These are phyloP conservation scores for Diadema setosum DNA, from an alignment of 35 echinoderm and acorn worm genomes.

Conservation along the genomic window DNA sequence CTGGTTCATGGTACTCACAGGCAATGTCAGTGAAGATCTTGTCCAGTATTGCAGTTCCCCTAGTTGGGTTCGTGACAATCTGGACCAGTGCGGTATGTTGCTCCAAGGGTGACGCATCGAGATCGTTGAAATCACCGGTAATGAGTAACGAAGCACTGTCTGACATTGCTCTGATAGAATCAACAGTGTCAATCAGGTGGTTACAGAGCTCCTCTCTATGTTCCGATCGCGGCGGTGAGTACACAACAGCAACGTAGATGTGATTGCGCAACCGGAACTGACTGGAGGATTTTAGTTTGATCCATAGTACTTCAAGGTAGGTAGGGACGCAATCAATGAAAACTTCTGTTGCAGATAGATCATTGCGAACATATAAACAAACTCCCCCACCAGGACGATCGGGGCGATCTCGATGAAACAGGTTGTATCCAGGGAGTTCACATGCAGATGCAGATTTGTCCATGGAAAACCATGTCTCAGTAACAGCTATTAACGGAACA, in stretches of 20 bases:
- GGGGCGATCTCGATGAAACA: neutral
- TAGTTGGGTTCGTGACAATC: conserved; percentile 4
- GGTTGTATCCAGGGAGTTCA: neutral
- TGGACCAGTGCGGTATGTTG: neutral
- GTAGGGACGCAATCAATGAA: neutral
- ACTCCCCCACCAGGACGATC: neutral
- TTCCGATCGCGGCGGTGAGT: neutral
- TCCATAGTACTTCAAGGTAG: neutral
- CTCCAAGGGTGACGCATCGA: too few species aligned
- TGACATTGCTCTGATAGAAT: neutral
- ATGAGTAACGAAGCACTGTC: neutral
- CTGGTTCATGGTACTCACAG: neutral
- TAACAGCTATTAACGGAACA: neutral
- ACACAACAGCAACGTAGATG: neutral
- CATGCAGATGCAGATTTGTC: neutral
- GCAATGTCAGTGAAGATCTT: conserved; percentile 10
- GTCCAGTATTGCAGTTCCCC: conserved; percentile 6
- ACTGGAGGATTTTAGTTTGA: neutral
- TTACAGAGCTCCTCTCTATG: neutral
- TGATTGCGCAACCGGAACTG: neutral
- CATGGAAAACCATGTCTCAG: neutral
- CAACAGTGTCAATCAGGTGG: neutral
- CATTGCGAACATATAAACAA: neutral
- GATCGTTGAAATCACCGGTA: neutral
- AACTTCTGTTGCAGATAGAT: neutral